Conservation (phyloP, 2,797 vertebrate species). For the Pterois miles region DNA sequence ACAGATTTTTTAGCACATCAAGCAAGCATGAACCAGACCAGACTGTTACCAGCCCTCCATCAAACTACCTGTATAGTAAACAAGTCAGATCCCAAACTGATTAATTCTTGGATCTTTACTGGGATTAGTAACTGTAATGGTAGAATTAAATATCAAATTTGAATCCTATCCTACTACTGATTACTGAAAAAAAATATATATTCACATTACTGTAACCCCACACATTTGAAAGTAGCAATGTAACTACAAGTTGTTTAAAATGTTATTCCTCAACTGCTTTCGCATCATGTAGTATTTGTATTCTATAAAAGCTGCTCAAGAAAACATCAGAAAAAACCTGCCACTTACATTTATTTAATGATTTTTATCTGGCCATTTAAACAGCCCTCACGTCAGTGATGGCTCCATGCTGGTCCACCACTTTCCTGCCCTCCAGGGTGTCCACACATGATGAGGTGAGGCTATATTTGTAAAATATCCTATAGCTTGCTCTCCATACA, state of each 20-base stretch:
- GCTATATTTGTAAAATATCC: slow-evolving; percentile 19
- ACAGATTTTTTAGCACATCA: no score
- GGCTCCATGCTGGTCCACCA: slow-evolving; percentile 10
- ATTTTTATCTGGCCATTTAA: slow-evolving; percentile 22
- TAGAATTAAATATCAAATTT: not conserved
- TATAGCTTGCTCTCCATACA: not conserved
- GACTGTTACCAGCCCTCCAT: no score
- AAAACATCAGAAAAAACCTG: not conserved
- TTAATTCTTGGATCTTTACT: no score
- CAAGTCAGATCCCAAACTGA: not conserved
- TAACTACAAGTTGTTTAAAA: not conserved
- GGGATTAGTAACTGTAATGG: not conserved
- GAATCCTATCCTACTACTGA: not conserved
- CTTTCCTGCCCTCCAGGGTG: slow-evolving; percentile 1
- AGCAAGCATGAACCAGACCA: no score
- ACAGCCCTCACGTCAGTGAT: slow-evolving; percentile 8
- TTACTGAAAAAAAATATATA: not conserved
- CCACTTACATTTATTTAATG: slow-evolving; percentile 13
- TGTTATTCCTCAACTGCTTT: not conserved
- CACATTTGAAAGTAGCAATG: not conserved
- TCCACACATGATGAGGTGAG: slow-evolving; percentile 2
- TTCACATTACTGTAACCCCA: not conserved
- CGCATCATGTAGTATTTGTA: not conserved
- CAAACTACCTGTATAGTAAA: not conserved
- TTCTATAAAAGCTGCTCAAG: not conserved